phyloP scores from a whole-genome alignment of 1,140 invertebrate species.

The Dinoponera quadriceps region DNA sequence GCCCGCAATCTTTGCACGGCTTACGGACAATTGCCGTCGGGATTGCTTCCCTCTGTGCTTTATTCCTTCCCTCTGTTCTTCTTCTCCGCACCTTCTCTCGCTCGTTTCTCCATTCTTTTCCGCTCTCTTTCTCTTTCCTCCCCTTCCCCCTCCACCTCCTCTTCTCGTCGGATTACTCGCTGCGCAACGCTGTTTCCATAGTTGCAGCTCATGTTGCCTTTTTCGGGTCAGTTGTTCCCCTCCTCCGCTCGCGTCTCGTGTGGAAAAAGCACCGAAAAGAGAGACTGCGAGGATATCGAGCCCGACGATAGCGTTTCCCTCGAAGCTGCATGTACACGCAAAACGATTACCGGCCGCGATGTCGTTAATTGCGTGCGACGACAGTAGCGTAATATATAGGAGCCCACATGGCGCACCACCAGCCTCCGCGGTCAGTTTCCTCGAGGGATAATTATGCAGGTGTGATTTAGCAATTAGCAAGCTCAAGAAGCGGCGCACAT shows the following conservation, averaged over 20 bases:
- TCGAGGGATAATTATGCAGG: background rate
- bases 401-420: too few relatives aligned
- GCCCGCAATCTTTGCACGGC: constrained; percentile 76
- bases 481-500: constrained; percentile 19
- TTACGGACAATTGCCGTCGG: constrained; percentile 80
- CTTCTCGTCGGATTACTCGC: constrained; percentile 23
- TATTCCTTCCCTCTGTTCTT: constrained; percentile 52
- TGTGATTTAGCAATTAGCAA: constrained; percentile 20
- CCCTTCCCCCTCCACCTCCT: background rate
- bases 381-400: too few relatives aligned
- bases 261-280: background rate
- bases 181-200: constrained; percentile 38
- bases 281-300: constrained; percentile 3
- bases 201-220: constrained; percentile 32
- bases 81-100: constrained; percentile 40
- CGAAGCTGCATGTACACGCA: background rate
- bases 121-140: background rate
- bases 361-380: background rate
- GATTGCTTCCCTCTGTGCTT: constrained; percentile 71
- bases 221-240: background rate
- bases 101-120: constrained; percentile 19
- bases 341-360: background rate
- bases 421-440: background rate
- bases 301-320: background rate
- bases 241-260: background rate